Base-by-base conservation (phyloP, 2,113 vertebrate species). In the Dascyllus trimaculatus region DNA sequence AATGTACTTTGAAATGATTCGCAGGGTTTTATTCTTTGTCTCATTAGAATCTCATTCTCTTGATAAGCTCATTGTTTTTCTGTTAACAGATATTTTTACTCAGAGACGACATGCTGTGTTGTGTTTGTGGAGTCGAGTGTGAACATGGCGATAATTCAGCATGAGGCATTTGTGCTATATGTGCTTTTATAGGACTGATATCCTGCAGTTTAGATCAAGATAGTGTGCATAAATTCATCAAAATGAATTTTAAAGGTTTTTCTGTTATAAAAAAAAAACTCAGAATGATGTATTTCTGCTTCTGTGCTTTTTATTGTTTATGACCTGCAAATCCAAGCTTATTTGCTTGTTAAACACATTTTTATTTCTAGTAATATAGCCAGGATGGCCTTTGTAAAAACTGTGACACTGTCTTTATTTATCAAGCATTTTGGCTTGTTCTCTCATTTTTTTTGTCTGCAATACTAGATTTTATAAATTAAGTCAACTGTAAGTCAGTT, bases 121-220 rank as follows among this genome's bases (percentile, higher is more conserved):
- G 45, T 73, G 24, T 71, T 51, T 53, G 17, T 69, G 54, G 70
- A 56, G 17, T 83, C 72, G 52, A 60, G 24, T 66, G 49, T 59
- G 53, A 73, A 77, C 52, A 25, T 76, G 68, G 62, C 59, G 87
- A 67, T 74, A 65, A 85, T 89, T 75, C 80, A 82, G 76, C 62
- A 51, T 59, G 46, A 81, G n/a, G 65, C 43, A 76, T 85, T 81
- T 83, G 49, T 75, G 29, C 21, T 68, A 71, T 79, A 75, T 62
- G 21, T 59, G 22, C 52, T 75, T 80, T 56, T 40, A 65, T 32
- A 4, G 15, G 49, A 70, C 9, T 57, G 59, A 49, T 61, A 52
- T 65, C 62, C 48, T 66, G 76, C 65, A 78, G 78, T 5, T 74
- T 60, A 70, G 24, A 53, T 59, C 38, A 72, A 69, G 29, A 62